Conservation (phyloP, 2,888 invertebrate species). For the Lutraria lutraria region DNA sequence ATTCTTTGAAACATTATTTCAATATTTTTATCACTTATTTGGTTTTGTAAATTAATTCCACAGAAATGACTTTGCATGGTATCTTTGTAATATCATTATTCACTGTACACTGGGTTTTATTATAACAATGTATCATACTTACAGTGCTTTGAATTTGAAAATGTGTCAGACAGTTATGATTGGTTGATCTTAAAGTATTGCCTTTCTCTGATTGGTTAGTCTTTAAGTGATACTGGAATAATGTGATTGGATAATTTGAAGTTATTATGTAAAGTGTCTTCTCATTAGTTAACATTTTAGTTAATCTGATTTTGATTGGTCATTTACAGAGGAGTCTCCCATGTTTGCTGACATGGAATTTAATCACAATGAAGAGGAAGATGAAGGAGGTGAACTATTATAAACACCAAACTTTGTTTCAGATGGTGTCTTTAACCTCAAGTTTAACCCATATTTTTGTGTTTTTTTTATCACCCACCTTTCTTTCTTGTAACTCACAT, state of each 20-base stretch:
- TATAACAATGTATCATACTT: constrained; percentile 1
- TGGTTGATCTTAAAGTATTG: background rate
- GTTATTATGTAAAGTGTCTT: background rate
- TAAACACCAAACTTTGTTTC: constrained; percentile 48
- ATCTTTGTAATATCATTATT: background rate
- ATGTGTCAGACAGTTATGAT: background rate
- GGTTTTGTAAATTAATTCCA: background rate
- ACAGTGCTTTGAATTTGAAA: background rate
- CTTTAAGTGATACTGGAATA: constrained; percentile 2
- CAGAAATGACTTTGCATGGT: constrained; percentile 18
- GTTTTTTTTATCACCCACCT: constrained; percentile 41
- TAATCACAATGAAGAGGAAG: constrained; percentile 71
- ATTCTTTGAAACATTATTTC: too few relatives aligned
- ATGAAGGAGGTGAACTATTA: constrained; percentile 68
- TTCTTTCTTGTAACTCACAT: constrained; percentile 49
- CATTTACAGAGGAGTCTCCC: constrained; percentile 74
- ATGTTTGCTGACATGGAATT: constrained; percentile 77
- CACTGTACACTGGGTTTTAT: background rate
- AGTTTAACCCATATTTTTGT: constrained; percentile 47
- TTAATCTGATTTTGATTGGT: constrained; percentile 34
- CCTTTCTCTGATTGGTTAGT: constrained; percentile 10
- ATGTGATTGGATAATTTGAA: background rate
- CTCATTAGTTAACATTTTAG: background rate
- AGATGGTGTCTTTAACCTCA: constrained; percentile 46
- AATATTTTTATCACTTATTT: background rate